Percentiles rank a stretch among this genome's conserved stretches.
These are phyloP conservation scores for Cassiopea andromeda DNA, from an alignment of 30 jellyfish, hydroid and myxozoan genomes.

Conservation along the genomic window DNA sequence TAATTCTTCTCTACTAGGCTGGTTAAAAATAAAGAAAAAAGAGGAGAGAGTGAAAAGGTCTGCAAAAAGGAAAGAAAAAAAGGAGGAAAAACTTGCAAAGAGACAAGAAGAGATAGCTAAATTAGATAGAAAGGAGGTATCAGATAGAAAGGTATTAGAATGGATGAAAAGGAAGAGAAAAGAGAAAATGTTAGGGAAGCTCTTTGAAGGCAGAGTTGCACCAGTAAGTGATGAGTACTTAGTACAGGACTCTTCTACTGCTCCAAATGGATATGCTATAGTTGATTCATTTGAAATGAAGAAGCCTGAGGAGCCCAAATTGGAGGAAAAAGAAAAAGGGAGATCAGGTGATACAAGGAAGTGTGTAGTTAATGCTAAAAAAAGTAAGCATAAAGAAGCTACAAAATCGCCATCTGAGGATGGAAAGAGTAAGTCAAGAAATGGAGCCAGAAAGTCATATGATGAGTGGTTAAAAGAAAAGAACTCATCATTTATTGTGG, in stretches of 20 bases:
- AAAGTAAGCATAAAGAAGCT: neutral
- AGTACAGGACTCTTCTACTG: neutral
- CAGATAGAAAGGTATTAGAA: constrained; percentile 29
- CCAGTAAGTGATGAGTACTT: neutral
- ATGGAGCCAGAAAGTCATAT: constrained; percentile 15
- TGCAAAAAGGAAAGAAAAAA: constrained; percentile 14
- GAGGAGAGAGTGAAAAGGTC: constrained; percentile 20
- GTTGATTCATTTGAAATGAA: constrained; percentile 13
- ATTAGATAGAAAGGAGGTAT: constrained; percentile 15
- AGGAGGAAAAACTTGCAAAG: constrained; percentile 22
- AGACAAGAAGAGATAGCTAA: constrained; percentile 31
- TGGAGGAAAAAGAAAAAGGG: neutral
- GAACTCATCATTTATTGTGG: neutral
- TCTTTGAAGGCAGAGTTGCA: constrained; percentile 10
- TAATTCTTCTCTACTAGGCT: constrained; percentile 31
- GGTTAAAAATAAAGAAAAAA: constrained; percentile 49
- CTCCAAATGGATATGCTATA: constrained; percentile 47
- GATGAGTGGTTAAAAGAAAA: constrained; percentile 45
- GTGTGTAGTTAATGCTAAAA: neutral
- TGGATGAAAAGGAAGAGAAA: constrained; percentile 45
- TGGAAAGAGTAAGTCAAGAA: neutral
- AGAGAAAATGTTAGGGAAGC: constrained; percentile 2
- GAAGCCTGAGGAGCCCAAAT: neutral
- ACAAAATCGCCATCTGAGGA: neutral
- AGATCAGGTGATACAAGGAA: neutral